Percentiles rank a stretch among this genome's conserved stretches.
Conservation (phyloP, 1,140 invertebrate species). For the Bombus fervidus region DNA sequence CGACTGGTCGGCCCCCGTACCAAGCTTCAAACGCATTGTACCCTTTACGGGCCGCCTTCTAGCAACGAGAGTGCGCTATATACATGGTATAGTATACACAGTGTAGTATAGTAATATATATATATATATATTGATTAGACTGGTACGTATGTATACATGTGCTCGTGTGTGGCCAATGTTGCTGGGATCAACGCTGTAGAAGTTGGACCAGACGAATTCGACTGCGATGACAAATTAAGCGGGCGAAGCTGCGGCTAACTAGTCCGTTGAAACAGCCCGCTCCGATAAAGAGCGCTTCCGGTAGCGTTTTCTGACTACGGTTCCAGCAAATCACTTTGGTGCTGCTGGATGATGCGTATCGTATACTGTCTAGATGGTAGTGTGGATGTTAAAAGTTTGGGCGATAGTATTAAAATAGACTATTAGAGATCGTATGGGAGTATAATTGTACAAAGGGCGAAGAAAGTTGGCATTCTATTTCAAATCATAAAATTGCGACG, state of each 20-base stretch:
- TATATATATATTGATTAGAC: background rate
- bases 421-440: background rate
- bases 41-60: slow-evolving; percentile 33
- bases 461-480: no score
- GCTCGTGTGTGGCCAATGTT: background rate
- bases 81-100: no score
- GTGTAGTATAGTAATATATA: background rate
- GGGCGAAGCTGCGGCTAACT: slow-evolving; percentile 8
- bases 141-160: background rate
- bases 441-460: no score
- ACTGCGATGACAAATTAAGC: slow-evolving; percentile 46
- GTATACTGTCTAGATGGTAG: background rate
- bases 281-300: background rate
- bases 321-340: background rate
- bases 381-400: no score
- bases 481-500: no score
- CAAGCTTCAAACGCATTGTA: slow-evolving; percentile 61
- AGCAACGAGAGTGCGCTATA: background rate
- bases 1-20: slow-evolving; percentile 7
- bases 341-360: background rate
- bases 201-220: slow-evolving; percentile 5
- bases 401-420: background rate
- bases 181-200: slow-evolving; percentile 23
- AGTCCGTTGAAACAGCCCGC: background rate
- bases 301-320: background rate